Evolutionary conservation across 2,888 invertebrate genomes (phyloP), one percentile per base, ranked within the genome.

Genomic region (Meteorus cinctellus): DNA sequence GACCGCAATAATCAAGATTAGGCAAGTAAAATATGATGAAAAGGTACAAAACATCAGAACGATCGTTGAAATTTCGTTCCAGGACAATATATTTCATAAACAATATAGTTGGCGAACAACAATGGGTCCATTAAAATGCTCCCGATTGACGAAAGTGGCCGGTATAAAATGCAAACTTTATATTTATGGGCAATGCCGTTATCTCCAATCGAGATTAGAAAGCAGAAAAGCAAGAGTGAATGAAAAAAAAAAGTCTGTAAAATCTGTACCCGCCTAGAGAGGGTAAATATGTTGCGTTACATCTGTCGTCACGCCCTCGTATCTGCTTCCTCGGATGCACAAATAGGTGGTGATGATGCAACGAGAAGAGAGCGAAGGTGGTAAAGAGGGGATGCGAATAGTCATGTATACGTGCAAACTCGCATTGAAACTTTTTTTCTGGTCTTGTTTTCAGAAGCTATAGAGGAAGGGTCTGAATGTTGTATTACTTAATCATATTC

Each of bases 401-500:
- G 31, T 63, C 31, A 63, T 34, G 29, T 34, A 31, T 1, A 63
- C 29, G 63, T 34, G 63, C 31, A 34, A 63, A 63, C 16, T 34
- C 81, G 77, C 86, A 86, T 85, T 84, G 84, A 83, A 31, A 51
- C 51, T 41, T 85, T 87, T 86, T 87, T 81, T 78, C 77, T 83
- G 84, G 81, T 84, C 82, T 80, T 80, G 83, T 82, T 81, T 80
- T 5, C 34, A 62, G 19, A 55, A 24, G 55, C 62, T 31, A 78
- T 82, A 74, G 79, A 77, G 77, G 63, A 55, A 82, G 84, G 84
- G 83, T 79, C 83, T 87, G 85, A 88, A 88, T 88, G 87, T 89
- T 89, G 89, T 89, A 89, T 89, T 89, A 88, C 88, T 89, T 88
- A 89, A 89, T 89, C 89, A 88, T 87, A 87, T 87, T 84, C 86